Evolutionary conservation across 1,140 invertebrate genomes (phyloP).

Genomic region (Eurosta solidaginis): DNA sequence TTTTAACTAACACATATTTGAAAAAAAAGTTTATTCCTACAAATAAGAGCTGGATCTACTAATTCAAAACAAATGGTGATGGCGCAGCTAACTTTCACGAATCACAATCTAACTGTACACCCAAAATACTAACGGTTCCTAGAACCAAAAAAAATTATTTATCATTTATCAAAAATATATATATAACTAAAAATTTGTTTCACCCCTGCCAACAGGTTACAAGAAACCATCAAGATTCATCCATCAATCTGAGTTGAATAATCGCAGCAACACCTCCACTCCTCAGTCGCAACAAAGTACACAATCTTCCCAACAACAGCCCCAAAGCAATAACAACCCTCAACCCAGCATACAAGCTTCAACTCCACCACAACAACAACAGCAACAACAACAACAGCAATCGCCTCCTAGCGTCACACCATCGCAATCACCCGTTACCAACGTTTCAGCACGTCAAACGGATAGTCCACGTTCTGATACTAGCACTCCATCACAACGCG

Average conservation of each 20-base stretch:
- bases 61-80: background rate
- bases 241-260: slow-evolving; percentile 1
- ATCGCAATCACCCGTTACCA: slow-evolving; percentile 47
- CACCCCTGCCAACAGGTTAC: slow-evolving; percentile 37
- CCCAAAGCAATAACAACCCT: slow-evolving; percentile 28
- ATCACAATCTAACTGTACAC: background rate
- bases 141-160: background rate
- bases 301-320: background rate
- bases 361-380: slow-evolving; percentile 38
- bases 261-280: slow-evolving; percentile 17
- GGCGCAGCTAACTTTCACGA: slow-evolving; percentile 2
- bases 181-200: background rate
- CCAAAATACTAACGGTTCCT: background rate
- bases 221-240: slow-evolving; percentile 32
- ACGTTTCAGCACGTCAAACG: slow-evolving; percentile 52
- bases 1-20: background rate
- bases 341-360: slow-evolving; percentile 39
- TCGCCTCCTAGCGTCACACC: slow-evolving; percentile 54
- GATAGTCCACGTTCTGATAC: slow-evolving; percentile 41
- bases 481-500: slow-evolving; percentile 37
- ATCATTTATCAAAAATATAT: background rate
- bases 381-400: slow-evolving; percentile 33
- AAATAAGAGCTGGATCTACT: background rate
- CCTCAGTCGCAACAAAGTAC: slow-evolving; percentile 18
- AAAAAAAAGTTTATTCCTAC: too few relatives aligned